Evolutionary conservation across 2,888 invertebrate genomes (phyloP), one percentile per base, ranked within the genome.

Genomic region (Halocaridina rubra): DNA sequence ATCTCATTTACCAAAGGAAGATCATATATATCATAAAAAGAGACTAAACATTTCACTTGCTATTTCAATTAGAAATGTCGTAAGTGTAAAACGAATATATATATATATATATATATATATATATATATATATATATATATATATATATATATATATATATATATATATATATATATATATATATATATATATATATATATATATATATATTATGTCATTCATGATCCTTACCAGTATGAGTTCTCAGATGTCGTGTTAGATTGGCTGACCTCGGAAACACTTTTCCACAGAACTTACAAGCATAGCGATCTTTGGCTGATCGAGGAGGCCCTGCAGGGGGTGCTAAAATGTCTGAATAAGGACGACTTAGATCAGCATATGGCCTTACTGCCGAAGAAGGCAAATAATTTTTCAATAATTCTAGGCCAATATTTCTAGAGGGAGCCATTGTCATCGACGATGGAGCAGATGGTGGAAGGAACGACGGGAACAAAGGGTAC

Each of bases 221-320:
- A 0, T 98, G 98, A 91, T 98, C 98, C 90, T 99, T 99, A 8
- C 99, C 99, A 0, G 99, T 99, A 91, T 99, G 99, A 0, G 99
- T 99, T 57, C 99, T 93, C 90, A 99, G 93, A 91, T 99, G 99
- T 88, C 99, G 93, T 75, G 99, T 99, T 84, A 99, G 93, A 91
- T 99, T 99, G n/a, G 99, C 99, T 81, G 98, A 98, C 79, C 99
- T 94, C 0, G 99, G 99, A 91, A 99, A 99, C 27, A 98, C 91
- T 92, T 98, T 97, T 75, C 98, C 98, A 91, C 99, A 99, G 92
- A 97, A 99, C 90, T 98, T 98, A 92, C 99, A 99, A 71, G 97
- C 96, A 92, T 99, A 88, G 4, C 86, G 57, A 78, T 88, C 87
- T 57, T 87, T 88, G 78, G 81, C 57, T 22, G 61, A 32, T 24